Percentiles rank a stretch among this genome's conserved stretches.
Conservation (phyloP, 2,888 invertebrate species). For the Biston stratarius region DNA sequence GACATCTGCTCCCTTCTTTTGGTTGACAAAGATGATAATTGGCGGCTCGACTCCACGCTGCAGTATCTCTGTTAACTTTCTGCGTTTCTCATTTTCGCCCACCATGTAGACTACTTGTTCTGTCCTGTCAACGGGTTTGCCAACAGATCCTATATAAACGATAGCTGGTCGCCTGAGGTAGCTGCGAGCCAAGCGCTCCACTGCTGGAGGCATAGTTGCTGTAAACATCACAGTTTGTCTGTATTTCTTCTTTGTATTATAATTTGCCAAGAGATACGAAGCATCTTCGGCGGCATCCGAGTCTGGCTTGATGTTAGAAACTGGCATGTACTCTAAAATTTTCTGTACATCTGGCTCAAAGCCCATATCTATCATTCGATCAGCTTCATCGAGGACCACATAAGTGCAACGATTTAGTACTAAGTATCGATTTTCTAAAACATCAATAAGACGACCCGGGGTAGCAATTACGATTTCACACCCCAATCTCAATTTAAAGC, state of each 20-base stretch:
- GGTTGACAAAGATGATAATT: slow-evolving; percentile 99
- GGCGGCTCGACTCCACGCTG: slow-evolving; percentile 96
- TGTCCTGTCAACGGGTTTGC: slow-evolving; percentile 98
- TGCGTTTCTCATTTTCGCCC: slow-evolving; percentile 97
- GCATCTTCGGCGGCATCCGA: slow-evolving; percentile 99
- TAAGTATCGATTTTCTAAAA: slow-evolving; percentile 98
- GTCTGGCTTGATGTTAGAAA: slow-evolving; percentile 99
- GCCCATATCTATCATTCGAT: slow-evolving; percentile 99
- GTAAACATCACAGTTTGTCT: slow-evolving; percentile 99
- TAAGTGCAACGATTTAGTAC: slow-evolving; percentile 99
- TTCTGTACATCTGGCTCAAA: slow-evolving; percentile 99
- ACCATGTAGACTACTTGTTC: slow-evolving; percentile 99
- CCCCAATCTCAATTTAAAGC: slow-evolving; percentile 97
- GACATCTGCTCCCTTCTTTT: slow-evolving; percentile 99
- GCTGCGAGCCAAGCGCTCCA: slow-evolving; percentile 97
- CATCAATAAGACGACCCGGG: slow-evolving; percentile 99
- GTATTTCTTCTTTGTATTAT: slow-evolving; percentile 98
- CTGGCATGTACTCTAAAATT: slow-evolving; percentile 99
- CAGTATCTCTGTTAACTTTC: slow-evolving; percentile 97
- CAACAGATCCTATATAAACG: slow-evolving; percentile 98
- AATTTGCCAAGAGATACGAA: slow-evolving; percentile 95
- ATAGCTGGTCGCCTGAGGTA: slow-evolving; percentile 98
- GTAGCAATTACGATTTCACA: slow-evolving; percentile 99
- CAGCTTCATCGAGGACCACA: slow-evolving; percentile 98
- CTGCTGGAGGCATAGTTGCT: slow-evolving; percentile 99